Evolutionary conservation across 2,113 vertebrate species (phyloP).

Genomic region (Lonchura striata): DNA sequence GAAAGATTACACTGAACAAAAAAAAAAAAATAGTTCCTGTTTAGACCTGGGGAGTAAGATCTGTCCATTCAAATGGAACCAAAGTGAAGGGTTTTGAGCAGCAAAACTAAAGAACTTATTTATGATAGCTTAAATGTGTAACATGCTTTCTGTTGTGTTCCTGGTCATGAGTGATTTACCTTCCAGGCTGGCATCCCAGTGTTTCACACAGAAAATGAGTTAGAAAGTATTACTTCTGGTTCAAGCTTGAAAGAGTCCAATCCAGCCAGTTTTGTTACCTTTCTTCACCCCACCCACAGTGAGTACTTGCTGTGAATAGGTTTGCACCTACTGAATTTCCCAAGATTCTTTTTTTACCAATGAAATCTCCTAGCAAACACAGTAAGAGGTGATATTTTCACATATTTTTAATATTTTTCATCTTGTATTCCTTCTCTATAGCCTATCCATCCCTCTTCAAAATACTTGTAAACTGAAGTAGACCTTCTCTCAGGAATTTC

Average conservation of each 20-base stretch:
- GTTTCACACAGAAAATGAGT: not conserved
- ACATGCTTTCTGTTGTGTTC: fast-evolving
- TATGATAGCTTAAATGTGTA: not conserved
- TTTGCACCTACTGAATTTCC: not conserved
- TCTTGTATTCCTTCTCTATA: not conserved
- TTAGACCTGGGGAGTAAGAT: not conserved
- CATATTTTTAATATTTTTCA: not conserved
- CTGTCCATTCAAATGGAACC: not conserved
- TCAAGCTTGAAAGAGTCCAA: not conserved
- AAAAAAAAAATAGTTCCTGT: not conserved
- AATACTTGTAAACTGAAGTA: not conserved
- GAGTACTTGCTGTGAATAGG: not conserved
- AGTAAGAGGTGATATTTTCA: not conserved
- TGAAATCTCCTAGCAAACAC: not conserved
- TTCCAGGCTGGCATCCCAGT: not conserved
- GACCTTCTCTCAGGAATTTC: not conserved
- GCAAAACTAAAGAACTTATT: not conserved
- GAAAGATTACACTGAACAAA: not conserved
- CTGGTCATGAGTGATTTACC: not conserved
- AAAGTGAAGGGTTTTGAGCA: not conserved
- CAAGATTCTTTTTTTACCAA: not conserved
- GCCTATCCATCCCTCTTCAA: not conserved
- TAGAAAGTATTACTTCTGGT: not conserved
- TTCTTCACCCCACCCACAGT: not conserved
- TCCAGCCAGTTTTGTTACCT: not conserved